Conservation (phyloP, 2,888 invertebrate species). For the Eristalis pertinax region DNA sequence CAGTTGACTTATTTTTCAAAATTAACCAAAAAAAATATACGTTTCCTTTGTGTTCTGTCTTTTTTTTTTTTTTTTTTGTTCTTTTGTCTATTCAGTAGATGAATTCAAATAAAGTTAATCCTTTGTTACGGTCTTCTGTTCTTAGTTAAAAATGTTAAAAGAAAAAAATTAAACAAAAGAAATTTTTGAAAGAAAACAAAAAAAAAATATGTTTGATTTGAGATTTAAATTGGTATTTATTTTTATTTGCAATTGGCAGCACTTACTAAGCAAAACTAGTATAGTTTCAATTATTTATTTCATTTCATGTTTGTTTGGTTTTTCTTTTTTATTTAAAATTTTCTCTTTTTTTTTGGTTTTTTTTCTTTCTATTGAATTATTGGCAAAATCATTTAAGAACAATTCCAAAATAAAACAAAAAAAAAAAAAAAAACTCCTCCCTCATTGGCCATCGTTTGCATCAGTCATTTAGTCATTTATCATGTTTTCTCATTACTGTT, state of each 20-base stretch:
- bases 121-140: constrained; percentile 38
- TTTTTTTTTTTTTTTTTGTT: constrained; percentile 11
- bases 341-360: too few relatives aligned
- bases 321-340: background rate
- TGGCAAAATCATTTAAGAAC: constrained; percentile 40
- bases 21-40: constrained; percentile 22
- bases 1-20: constrained; percentile 41
- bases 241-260: constrained; percentile 72
- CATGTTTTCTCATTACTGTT: constrained; percentile 43
- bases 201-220: background rate
- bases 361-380: constrained; percentile 8
- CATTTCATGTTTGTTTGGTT: background rate
- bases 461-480: constrained; percentile 53
- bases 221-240: constrained; percentile 51
- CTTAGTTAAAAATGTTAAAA: constrained; percentile 1
- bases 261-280: constrained; percentile 64
- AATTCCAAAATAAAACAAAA: background rate
- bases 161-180: background rate
- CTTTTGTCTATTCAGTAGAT: constrained; percentile 68
- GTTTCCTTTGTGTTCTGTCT: constrained; percentile 31
- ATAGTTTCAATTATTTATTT: constrained; percentile 26
- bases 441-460: constrained; percentile 43
- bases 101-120: constrained; percentile 43
- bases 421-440: too few relatives aligned
- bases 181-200: background rate